These are phyloP conservation scores for Mobula birostris DNA, from an alignment of 2,113 vertebrate genomes.

Conservation along the genomic window DNA sequence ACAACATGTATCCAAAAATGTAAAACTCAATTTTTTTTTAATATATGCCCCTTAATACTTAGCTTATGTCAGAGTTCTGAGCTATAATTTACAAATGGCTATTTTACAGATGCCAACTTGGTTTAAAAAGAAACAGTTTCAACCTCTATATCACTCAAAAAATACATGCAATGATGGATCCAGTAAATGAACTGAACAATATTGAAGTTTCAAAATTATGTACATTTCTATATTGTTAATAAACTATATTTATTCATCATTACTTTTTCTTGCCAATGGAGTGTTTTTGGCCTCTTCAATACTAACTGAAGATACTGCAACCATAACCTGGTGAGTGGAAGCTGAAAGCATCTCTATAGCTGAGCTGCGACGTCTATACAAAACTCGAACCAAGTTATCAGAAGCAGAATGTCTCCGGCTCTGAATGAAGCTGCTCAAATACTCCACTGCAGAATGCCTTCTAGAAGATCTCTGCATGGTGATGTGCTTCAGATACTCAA, in stretches of 20 bases:
- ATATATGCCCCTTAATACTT: not conserved
- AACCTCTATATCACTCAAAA: not conserved
- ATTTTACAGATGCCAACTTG: not conserved
- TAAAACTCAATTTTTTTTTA: not conserved
- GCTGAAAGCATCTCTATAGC: conserved; percentile 65
- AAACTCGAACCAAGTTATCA: conserved; percentile 55
- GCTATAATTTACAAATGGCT: not conserved
- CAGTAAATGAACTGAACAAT: not conserved
- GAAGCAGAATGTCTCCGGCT: conserved; percentile 65
- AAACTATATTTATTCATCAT: conserved; percentile 30
- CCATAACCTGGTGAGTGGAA: conserved; percentile 69
- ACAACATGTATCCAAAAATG: not conserved
- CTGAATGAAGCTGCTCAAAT: conserved; percentile 56
- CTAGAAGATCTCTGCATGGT: conserved; percentile 41
- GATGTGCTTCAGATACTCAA: not conserved
- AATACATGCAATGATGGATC: not conserved
- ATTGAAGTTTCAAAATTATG: not conserved
- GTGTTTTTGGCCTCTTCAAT: conserved; percentile 52
- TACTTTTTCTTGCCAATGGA: conserved; percentile 61
- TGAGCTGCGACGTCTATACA: conserved; percentile 59
- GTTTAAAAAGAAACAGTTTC: not conserved
- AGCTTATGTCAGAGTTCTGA: not conserved
- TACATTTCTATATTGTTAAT: not conserved
- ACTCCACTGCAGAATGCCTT: conserved; percentile 50
- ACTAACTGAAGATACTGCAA: conserved; percentile 61